Evolutionary conservation across 2,797 vertebrate genomes (phyloP).

Genomic region (Alcedo atthis): DNA sequence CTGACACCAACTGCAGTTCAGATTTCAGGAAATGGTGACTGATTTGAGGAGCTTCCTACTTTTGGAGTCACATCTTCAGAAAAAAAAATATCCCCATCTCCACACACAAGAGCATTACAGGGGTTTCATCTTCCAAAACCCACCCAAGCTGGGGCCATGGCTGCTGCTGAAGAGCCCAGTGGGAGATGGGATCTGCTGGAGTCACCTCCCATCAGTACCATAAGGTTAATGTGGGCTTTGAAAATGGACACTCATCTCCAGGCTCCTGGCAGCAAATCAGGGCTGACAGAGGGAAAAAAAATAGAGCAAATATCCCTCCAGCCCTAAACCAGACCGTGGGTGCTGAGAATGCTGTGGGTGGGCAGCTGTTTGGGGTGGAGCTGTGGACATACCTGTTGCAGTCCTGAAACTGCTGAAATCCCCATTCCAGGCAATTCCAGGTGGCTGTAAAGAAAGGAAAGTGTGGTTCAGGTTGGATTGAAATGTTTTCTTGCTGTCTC

Average conservation of each 20-base stretch:
- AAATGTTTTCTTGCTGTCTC: neutral
- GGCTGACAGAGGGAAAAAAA: neutral
- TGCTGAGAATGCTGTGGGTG: neutral
- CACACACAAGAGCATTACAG: neutral
- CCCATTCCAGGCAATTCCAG: neutral
- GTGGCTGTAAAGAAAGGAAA: neutral
- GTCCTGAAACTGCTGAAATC: neutral
- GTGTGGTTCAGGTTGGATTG: neutral
- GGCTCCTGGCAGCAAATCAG: neutral
- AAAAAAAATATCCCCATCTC: too few relatives aligned
- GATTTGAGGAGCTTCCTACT: neutral
- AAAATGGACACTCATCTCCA: neutral
- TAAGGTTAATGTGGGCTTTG: neutral
- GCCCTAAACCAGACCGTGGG: fast-evolving
- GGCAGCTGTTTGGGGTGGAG: neutral
- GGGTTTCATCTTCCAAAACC: neutral
- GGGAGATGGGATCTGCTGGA: neutral
- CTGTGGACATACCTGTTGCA: neutral
- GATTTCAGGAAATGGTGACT: neutral
- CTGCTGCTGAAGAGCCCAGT: neutral
- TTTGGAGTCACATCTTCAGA: neutral
- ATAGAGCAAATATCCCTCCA: neutral
- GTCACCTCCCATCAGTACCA: fast-evolving
- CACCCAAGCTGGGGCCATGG: neutral
- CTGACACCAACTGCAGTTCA: neutral